Evolutionary conservation across 2,113 vertebrate species (phyloP).

Genomic region (Myotis brandtii): DNA sequence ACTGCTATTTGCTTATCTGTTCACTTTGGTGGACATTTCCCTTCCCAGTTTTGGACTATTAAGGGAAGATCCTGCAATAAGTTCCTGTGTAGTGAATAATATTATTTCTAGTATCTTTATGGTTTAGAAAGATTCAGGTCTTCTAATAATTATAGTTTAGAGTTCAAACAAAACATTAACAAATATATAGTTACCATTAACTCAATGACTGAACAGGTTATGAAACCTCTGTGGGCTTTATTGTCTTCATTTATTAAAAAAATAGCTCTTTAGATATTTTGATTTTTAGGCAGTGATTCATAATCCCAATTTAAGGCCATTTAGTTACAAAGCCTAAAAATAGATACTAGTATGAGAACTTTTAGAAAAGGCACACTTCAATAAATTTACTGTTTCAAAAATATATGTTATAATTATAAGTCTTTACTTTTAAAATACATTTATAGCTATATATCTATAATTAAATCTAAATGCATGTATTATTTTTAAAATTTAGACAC

Average conservation of each 20-base stretch:
- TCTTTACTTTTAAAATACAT: not conserved
- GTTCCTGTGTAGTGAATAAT: not conserved
- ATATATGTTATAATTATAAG: not conserved
- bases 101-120: not conserved
- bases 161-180: constrained; percentile 2
- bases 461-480: not conserved
- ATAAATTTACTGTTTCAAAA: constrained; percentile 17
- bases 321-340: constrained; percentile 31
- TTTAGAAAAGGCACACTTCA: constrained; percentile 10
- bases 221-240: not conserved
- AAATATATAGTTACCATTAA: not conserved
- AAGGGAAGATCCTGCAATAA: not conserved
- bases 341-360: not conserved
- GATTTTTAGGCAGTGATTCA: not conserved
- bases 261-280: not conserved
- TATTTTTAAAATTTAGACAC: constrained; percentile 38
- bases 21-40: not conserved
- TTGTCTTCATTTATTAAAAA: not conserved
- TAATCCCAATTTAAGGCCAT: not conserved
- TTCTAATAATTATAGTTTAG: constrained; percentile 15
- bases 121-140: not conserved
- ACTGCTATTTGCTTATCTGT: not conserved
- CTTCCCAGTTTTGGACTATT: not conserved
- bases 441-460: not conserved
- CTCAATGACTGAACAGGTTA: not conserved